Evolutionary conservation across 2,113 vertebrate species (phyloP).

Genomic region (Microcebus jonahi): DNA sequence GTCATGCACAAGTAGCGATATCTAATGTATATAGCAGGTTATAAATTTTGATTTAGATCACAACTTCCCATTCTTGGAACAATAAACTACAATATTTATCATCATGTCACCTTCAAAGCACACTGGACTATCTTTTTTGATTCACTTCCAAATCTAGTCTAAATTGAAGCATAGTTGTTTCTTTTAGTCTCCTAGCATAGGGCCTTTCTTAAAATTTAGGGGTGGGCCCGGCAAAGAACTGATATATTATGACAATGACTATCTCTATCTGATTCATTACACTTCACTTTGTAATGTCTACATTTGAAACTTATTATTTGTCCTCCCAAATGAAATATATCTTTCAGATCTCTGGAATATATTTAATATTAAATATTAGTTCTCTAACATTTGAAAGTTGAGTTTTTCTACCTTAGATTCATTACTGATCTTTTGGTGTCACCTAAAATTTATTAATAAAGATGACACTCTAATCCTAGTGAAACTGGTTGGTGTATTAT

Average conservation of each 20-base stretch:
- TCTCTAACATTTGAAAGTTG: slow-evolving; percentile 57
- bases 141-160: slow-evolving; percentile 3
- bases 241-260: slow-evolving; percentile 52
- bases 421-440: slow-evolving; percentile 52
- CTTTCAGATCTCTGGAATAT: slow-evolving; percentile 50
- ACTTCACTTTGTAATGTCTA: slow-evolving; percentile 38
- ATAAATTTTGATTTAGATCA: slow-evolving; percentile 58
- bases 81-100: slow-evolving; percentile 54
- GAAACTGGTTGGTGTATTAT: slow-evolving; percentile 61
- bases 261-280: slow-evolving; percentile 59
- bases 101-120: slow-evolving; percentile 53
- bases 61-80: slow-evolving; percentile 15
- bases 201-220: slow-evolving; percentile 33
- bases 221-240: neutral
- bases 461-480: slow-evolving; percentile 61
- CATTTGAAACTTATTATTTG: slow-evolving; percentile 57
- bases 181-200: neutral
- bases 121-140: neutral
- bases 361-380: slow-evolving; percentile 67
- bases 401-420: slow-evolving; percentile 41
- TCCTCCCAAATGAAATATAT: slow-evolving; percentile 49
- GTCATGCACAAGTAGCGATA: slow-evolving; percentile 10
- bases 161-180: slow-evolving; percentile 9
- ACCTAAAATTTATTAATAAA: slow-evolving; percentile 62
- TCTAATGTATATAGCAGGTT: slow-evolving; percentile 3